Percentiles rank a stretch among this genome's conserved stretches.
Evolutionary conservation across 2,113 vertebrate genomes (phyloP).

Genomic region (Orycteropus afer): DNA sequence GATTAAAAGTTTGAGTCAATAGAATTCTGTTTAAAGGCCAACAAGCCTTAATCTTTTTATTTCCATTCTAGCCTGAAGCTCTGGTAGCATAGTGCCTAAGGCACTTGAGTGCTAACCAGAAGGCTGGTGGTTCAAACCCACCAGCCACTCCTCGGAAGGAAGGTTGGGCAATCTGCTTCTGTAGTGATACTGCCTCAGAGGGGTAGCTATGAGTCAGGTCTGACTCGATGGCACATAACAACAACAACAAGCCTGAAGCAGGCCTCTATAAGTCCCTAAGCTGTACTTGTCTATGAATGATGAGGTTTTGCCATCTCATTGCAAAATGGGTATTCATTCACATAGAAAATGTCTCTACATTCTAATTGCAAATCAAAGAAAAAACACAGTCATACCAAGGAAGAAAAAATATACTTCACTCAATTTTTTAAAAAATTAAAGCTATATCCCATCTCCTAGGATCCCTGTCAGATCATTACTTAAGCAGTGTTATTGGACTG

Average conservation of each 20-base stretch:
- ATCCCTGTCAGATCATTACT: neutral
- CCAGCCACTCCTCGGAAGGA: too few species aligned
- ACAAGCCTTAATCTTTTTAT: conserved; percentile 23
- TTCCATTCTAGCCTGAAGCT: conserved; percentile 25
- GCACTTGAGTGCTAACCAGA: too few species aligned
- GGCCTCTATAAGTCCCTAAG: neutral
- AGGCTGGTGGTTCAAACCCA: too few species aligned
- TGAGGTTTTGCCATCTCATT: neutral
- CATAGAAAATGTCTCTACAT: conserved; percentile 50
- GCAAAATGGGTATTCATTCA: conserved; percentile 50
- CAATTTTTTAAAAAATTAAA: neutral
- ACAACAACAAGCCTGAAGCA: too few species aligned
- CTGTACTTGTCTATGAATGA: conserved; percentile 17
- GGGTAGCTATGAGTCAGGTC: too few species aligned
- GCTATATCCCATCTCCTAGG: neutral
- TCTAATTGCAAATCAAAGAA: conserved; percentile 30
- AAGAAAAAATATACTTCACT: neutral
- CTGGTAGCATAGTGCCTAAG: too few species aligned
- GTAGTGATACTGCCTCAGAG: too few species aligned
- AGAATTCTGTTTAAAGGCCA: neutral
- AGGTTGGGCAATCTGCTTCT: too few species aligned
- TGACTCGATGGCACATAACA: too few species aligned
- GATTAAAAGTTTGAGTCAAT: conserved; percentile 36
- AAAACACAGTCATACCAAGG: neutral
- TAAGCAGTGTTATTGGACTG: neutral